Conservation (phyloP, 2,797 vertebrate genomes). For the Sebastes taczanowskii region DNA sequence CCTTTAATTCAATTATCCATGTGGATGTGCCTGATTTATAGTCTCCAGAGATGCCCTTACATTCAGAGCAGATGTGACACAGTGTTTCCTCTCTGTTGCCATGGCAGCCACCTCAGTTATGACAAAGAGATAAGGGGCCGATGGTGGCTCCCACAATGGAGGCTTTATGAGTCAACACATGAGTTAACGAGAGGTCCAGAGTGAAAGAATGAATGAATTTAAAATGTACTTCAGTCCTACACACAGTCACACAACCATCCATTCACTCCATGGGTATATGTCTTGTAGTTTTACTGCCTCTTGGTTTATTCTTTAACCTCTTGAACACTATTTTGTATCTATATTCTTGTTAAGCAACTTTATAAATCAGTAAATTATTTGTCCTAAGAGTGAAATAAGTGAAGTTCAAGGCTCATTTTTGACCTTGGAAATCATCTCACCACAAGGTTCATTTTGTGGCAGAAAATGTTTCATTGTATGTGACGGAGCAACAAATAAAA, state of each 20-base stretch:
- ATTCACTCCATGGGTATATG: not conserved
- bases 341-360: not conserved
- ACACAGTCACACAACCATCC: not conserved
- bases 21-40: conserved; percentile 19
- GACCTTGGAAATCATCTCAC: not conserved
- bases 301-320: not conserved
- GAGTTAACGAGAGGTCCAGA: not conserved
- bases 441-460: not conserved
- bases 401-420: too few relatives aligned
- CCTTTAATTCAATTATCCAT: not conserved
- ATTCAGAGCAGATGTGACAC: conserved; percentile 41
- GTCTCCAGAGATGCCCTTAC: conserved; percentile 4
- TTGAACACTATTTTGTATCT: not conserved
- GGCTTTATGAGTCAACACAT: conserved; percentile 52
- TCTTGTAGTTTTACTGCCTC: not conserved
- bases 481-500: not conserved
- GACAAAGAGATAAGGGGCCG: conserved; percentile 63
- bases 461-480: not conserved
- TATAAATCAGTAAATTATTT: not conserved
- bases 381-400: not conserved
- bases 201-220: not conserved
- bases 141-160: conserved; percentile 50
- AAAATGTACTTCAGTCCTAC: not conserved
- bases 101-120: conserved; percentile 53
- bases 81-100: conserved; percentile 43